Evolutionary conservation across 2,113 vertebrate species (phyloP), one percentile per base, ranked within the genome.

Genomic region (Ptilonorhynchus violaceus): DNA sequence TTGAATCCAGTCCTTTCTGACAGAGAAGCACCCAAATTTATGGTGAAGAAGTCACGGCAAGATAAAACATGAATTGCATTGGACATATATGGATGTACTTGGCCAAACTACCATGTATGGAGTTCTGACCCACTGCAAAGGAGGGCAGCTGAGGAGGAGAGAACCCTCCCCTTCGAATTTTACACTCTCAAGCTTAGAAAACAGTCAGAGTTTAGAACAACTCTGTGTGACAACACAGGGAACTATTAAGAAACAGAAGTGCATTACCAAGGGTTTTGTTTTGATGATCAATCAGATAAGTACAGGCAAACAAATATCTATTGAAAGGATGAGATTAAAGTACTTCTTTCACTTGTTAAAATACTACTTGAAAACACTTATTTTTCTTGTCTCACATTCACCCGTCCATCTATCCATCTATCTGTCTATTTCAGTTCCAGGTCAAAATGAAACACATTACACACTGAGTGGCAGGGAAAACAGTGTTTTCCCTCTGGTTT

Each of bases 21-120:
- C 39, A 68, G 39, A 68, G 46, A 52, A 41, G n/a, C 19, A n/a
- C 9, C 28, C 13, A n/a, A 62, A 62, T 24, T 52, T 15, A 20
- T 5, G 6, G 2, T 8, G 63, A 59, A 42, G 49, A 55, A 12
- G 35, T n/a, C 15, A 41, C 6, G 2, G 10, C 37, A 85, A 56
- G 37, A 37, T 11, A 33, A 68, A 79, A 37, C 56, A 44, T 1
- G 0, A 64, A 35, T 5, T 31, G 33, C 8, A 52, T 1, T 41
- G 35, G 8, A 77, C 23, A 15, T 3, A 52, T 12, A 49, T 0
- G 9, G 52, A 58, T 10, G 31, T 22, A 44, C 8, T 44, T 24
- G 42, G 37, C 42, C 3, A 2, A 68, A 60, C 24, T 78, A 24
- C 31, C 30, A 52, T 0, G 0, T 1, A 8, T 0, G 15, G 12